Base-by-base conservation (phyloP, 2,113 vertebrate species). In the Corythornis cristatus region DNA sequence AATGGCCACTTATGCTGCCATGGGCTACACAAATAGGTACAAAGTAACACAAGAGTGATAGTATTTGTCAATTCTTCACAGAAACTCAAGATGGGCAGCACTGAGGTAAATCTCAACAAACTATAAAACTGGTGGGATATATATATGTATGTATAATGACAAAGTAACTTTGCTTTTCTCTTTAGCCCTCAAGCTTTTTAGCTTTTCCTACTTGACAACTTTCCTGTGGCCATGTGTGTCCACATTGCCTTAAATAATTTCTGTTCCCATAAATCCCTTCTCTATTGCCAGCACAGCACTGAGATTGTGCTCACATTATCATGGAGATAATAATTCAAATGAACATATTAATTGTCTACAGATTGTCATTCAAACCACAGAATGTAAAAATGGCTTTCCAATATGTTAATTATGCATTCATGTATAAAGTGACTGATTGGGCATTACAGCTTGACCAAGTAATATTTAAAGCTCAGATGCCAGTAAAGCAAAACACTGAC, bases 361-460 rank as follows among this genome's bases (percentile, higher is more conserved):
- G 37, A 21, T 0, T 29, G 31, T 7, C 53, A n/a, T 66, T 82
- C 65, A 76, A 68, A 89, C 37, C 10, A 67, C 12, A 40, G 3
- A 20, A 42, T 6, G 16, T 12, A 43, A 75, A 81, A 65, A 18
- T 3, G 3, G 5, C 20, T 82, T 71, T 48, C 37, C 35, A n/a
- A 1, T 15, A 31, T n/a, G 35, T 71, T 35, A 77, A 67, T 35
- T n/a, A 50, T 1, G 0, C 3, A 2, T 50, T 28, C 15, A 11
- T 7, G 5, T 26, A 76, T 5, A 18, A 62, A 22, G 54, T 4
- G 2, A 31, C 6, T 46, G 31, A 54, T 42, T 42, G 28, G 42
- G 19, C 11, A 93, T 9, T 5, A 31, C 2, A 58, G 61, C 29
- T 33, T 8, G 1, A 48, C 31, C 4, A 72, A 71, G 56, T 5